Conservation (phyloP, 2,797 vertebrate species). For the Crax fasciolata region DNA sequence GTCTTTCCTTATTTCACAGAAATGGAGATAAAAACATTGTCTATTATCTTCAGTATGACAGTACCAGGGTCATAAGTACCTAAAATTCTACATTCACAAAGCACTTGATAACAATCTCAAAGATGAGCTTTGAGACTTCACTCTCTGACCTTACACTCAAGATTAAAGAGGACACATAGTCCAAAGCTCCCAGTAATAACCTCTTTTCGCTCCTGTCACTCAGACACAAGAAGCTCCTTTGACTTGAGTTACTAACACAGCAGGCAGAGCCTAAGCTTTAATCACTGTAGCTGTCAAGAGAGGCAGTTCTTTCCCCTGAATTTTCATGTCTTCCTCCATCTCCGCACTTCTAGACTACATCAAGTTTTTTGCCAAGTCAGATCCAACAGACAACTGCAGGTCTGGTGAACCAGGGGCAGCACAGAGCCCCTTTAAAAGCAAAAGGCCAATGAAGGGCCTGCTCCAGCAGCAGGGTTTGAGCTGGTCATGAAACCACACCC, state of each 20-base stretch:
- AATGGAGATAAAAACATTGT: neutral
- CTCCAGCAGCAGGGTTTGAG: rapidly evolving
- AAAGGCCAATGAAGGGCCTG: neutral
- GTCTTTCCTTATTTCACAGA: neutral
- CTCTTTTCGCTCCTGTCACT: conserved; percentile 6
- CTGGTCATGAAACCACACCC: neutral
- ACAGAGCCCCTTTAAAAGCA: neutral
- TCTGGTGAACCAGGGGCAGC: neutral
- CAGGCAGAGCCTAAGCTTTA: neutral
- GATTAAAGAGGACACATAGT: conserved; percentile 5
- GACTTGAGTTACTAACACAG: neutral
- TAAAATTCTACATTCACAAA: conserved; percentile 21
- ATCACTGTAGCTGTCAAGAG: neutral
- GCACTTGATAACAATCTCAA: conserved; percentile 25
- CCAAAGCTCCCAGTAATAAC: conserved; percentile 41
- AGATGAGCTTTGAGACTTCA: conserved; percentile 18
- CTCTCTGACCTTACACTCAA: conserved; percentile 22
- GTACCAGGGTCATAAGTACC: neutral
- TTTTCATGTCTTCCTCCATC: neutral
- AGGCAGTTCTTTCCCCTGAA: neutral
- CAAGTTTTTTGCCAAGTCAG: rapidly evolving
- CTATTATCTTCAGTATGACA: neutral
- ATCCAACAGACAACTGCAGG: neutral
- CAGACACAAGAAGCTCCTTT: neutral
- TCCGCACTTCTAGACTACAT: neutral